phyloP scores from a whole-genome alignment of 2,888 invertebrate species.

The Neocrepidodera transversa region DNA sequence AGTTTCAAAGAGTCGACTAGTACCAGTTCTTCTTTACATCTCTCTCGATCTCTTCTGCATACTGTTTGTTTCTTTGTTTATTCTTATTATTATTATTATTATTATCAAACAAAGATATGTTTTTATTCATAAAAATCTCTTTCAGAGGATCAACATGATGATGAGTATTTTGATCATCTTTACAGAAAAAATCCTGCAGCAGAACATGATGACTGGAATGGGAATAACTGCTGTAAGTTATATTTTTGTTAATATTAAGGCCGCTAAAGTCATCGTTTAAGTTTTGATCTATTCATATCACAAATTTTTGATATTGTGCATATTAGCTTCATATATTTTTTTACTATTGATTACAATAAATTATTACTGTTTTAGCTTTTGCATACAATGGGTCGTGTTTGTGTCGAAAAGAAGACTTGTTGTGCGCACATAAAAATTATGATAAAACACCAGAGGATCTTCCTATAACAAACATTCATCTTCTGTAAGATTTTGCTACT shows the following conservation, averaged over 20 bases:
- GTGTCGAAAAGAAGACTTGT: conserved; percentile 58
- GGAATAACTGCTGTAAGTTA: conserved; percentile 60
- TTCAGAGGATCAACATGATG: conserved; percentile 54
- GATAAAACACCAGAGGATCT: conserved; percentile 55
- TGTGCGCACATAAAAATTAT: conserved; percentile 59
- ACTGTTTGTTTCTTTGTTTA: too few relatives aligned
- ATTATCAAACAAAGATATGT: too few relatives aligned
- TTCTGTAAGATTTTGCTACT: conserved; percentile 55
- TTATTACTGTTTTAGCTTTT: conserved; percentile 41
- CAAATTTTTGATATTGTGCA: too few relatives aligned
- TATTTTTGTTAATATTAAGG: too few relatives aligned
- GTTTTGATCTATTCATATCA: too few relatives aligned
- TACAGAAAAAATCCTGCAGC: conserved; percentile 63
- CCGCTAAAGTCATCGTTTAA: too few relatives aligned
- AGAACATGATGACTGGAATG: conserved; percentile 58
- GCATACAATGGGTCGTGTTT: conserved; percentile 57
- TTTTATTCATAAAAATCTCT: conserved; percentile 25
- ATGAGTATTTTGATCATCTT: conserved; percentile 61
- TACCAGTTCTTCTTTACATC: too few relatives aligned
- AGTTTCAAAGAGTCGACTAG: too few relatives aligned
- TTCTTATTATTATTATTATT: too few relatives aligned
- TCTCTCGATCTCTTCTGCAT: too few relatives aligned
- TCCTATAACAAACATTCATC: conserved; percentile 54
- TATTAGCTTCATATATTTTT: too few relatives aligned
- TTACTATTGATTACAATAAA: too few relatives aligned